phyloP scores from a whole-genome alignment of 2,113 vertebrate species.

The Condylura cristata region DNA sequence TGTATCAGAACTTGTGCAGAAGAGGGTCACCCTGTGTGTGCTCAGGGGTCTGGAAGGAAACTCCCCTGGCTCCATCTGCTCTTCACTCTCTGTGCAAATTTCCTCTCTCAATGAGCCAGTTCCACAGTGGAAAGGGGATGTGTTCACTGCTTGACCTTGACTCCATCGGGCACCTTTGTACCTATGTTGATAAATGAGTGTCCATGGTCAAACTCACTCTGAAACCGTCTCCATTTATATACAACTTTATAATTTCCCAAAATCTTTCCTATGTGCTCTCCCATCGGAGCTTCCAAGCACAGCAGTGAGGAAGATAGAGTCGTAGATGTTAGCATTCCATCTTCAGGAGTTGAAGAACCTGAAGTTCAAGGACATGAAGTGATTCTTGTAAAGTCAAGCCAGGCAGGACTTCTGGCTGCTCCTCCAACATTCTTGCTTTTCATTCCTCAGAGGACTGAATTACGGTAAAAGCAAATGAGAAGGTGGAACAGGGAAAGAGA shows the following conservation, averaged over 20 bases:
- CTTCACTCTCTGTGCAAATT: background rate
- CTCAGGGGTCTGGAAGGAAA: background rate
- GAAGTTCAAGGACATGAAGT: background rate
- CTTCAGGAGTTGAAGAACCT: background rate
- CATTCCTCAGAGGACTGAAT: background rate
- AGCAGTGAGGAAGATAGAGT: no score
- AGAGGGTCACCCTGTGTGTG: no score
- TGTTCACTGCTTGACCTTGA: background rate
- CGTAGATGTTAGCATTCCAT: background rate
- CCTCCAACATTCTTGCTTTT: background rate
- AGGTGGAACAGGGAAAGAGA: background rate
- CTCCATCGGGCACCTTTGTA: background rate
- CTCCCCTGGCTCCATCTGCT: background rate
- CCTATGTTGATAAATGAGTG: background rate
- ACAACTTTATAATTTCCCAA: background rate
- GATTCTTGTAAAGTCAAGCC: rapidly evolving
- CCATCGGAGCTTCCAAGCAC: background rate
- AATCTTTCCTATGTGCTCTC: background rate
- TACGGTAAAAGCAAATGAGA: background rate
- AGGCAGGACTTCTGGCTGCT: background rate
- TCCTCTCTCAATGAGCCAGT: background rate
- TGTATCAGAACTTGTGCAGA: background rate
- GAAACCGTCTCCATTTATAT: background rate
- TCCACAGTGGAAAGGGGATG: background rate
- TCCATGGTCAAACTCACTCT: background rate